Percentiles rank a stretch among this genome's conserved stretches.
phyloP scores from a whole-genome alignment of 2,113 vertebrate genomes.

The Mus pahari region DNA sequence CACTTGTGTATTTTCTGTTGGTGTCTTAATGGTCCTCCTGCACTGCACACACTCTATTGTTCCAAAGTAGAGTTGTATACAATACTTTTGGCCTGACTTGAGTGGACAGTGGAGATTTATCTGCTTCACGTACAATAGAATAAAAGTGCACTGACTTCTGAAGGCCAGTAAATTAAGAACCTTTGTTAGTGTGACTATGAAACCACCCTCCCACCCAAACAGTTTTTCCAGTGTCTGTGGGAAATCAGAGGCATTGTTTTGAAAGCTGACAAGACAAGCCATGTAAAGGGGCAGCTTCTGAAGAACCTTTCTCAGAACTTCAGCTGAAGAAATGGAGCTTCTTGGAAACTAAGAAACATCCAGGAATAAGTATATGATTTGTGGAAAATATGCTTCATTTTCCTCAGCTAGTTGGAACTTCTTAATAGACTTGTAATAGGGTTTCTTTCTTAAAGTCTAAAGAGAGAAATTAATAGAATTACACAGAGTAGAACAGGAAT shows the following conservation, averaged over 20 bases:
- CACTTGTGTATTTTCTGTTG: not conserved
- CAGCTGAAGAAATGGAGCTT: not conserved
- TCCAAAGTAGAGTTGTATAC: not conserved
- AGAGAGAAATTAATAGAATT: not conserved
- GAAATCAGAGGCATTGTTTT: not conserved
- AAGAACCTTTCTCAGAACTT: not conserved
- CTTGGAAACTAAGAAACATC: not conserved
- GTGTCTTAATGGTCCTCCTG: not conserved
- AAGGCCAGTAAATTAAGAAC: not conserved
- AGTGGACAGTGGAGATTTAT: not conserved
- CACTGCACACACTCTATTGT: not conserved
- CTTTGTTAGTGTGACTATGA: not conserved
- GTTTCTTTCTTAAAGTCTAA: not conserved
- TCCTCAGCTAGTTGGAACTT: not conserved
- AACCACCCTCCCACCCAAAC: rapidly evolving
- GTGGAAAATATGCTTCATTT: not conserved
- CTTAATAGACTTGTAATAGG: conserved; percentile 6
- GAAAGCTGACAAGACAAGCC: not conserved
- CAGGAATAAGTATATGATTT: not conserved
- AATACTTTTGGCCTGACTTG: not conserved
- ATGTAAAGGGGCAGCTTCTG: not conserved
- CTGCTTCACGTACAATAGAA: not conserved
- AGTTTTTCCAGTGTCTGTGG: not conserved
- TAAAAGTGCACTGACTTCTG: not conserved
- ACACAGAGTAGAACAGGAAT: not conserved